Evolutionary conservation across 2,888 invertebrate genomes (phyloP).

Genomic region (Alsophila aescularia): DNA sequence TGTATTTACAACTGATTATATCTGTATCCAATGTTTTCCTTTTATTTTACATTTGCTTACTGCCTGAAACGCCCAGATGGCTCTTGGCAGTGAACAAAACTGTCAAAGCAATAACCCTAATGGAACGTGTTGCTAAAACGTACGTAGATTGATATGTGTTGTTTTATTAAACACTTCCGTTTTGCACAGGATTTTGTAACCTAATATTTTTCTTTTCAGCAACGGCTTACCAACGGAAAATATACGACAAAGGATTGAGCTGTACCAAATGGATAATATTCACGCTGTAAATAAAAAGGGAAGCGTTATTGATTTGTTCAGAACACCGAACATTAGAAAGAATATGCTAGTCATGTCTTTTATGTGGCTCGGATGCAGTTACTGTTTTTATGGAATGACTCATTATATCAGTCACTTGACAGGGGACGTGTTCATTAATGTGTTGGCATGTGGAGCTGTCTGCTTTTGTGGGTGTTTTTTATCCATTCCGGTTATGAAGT

Average conservation of each 20-base stretch:
- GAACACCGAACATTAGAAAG: constrained; percentile 86
- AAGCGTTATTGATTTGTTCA: constrained; percentile 86
- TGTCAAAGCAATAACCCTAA: constrained; percentile 84
- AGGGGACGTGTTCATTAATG: constrained; percentile 91
- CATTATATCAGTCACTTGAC: constrained; percentile 91
- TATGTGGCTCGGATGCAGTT: constrained; percentile 91
- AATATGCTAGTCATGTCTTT: constrained; percentile 89
- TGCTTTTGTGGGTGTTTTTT: constrained; percentile 84
- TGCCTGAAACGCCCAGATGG: constrained; percentile 93
- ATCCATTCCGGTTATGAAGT: constrained; percentile 86
- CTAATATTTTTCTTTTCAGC: constrained; percentile 49
- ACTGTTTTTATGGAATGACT: constrained; percentile 89
- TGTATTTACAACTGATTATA: constrained; percentile 86
- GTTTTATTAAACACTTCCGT: not conserved
- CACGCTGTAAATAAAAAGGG: constrained; percentile 59
- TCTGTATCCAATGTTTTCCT: constrained; percentile 83
- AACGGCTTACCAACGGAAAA: constrained; percentile 70
- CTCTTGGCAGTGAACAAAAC: constrained; percentile 87
- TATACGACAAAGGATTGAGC: constrained; percentile 65
- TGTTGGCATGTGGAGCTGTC: constrained; percentile 88
- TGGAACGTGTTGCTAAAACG: constrained; percentile 86
- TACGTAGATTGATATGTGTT: constrained; percentile 44
- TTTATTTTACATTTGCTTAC: constrained; percentile 86
- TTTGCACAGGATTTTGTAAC: not conserved
- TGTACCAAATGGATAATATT: constrained; percentile 53